phyloP scores from a whole-genome alignment of 1,140 invertebrate genomes.

The Bombus huntii region DNA sequence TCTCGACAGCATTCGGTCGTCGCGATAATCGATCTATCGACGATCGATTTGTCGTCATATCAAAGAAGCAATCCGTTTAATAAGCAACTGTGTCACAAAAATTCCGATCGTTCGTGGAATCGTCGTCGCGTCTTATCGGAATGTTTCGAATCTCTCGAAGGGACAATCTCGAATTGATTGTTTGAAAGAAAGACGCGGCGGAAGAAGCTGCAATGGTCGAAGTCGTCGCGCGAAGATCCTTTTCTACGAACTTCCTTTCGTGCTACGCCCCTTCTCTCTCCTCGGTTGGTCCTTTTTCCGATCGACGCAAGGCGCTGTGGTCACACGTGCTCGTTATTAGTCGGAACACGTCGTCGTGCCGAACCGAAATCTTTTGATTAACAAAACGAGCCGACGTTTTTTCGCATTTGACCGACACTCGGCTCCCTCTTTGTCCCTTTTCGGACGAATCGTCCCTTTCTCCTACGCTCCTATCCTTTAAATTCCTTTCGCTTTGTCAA shows the following conservation, averaged over 20 bases:
- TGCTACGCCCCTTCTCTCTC: slow-evolving; percentile 1
- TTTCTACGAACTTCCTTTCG: slow-evolving; percentile 31
- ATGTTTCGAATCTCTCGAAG: not conserved
- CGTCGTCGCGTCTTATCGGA: not conserved
- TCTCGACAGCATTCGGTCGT: slow-evolving; percentile 13
- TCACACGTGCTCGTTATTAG: slow-evolving; percentile 70
- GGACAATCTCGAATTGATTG: not conserved
- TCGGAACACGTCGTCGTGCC: slow-evolving; percentile 54
- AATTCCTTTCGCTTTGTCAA: slow-evolving; percentile 30
- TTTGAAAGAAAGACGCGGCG: not conserved
- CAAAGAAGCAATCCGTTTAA: too few relatives aligned
- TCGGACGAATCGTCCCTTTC: not conserved
- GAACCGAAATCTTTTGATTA: slow-evolving; percentile 69
- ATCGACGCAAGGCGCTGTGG: not conserved
- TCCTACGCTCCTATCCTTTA: slow-evolving; percentile 21
- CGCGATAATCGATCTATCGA: not conserved
- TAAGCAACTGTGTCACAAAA: not conserved
- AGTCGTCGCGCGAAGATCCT: not conserved
- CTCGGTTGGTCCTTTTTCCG: not conserved
- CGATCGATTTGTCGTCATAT: not conserved
- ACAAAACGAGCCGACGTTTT: slow-evolving; percentile 68
- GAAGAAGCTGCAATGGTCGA: too few relatives aligned
- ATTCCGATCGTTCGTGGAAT: not conserved
- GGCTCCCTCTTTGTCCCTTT: slow-evolving; percentile 22
- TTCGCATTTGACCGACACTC: slow-evolving; percentile 34